Evolutionary conservation across 92 coral and sea anemone species (phyloP), one percentile per base, ranked within the genome.

Genomic region (Palythoa caribaeorum): DNA sequence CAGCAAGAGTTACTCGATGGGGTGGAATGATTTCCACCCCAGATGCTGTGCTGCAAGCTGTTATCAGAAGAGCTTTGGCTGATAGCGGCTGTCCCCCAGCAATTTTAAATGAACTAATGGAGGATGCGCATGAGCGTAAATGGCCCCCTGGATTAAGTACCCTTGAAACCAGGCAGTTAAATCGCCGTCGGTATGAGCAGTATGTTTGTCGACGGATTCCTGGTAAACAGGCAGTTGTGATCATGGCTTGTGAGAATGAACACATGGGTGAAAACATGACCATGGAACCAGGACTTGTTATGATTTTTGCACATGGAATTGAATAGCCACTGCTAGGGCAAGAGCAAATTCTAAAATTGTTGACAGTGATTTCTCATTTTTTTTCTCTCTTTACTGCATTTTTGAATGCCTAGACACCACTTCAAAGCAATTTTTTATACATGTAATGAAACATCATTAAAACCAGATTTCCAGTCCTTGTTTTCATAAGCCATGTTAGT

Each of bases 1-100:
- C 91, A 77, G 98, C 98, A 2, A 92, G 96, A 44, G 98, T 96
- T 48, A 96, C 98, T 2, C 90, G 97, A 35, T 96, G 98, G 98
- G 98, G 98, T 63, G 98, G 98, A 8, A 96, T 96, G 98, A 96
- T 96, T 51, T 96, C 98, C 48, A 96, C 98, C 10, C 98, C 98
- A 1, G 98, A 96, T 79, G 97, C 98, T 0, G 94, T 94, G 6
- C 89, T 96, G 1, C 98, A 96, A 59, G 98, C 98, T 1, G 96
- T 95, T 10, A 95, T 96, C 77, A 91, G 98, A 78, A 83, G 97
- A 86, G 92, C 96, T 13, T 73, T 96, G 6, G 92, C 98, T 2
- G 98, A 96, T 53, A 94, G 97, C 88, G 96, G 98, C 3, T 96
- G 98, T 71, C 96, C 98, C 9, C 90, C 98, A 17, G 60, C 90